phyloP scores from a whole-genome alignment of 1,140 invertebrate genomes.

The Apis laboriosa region DNA sequence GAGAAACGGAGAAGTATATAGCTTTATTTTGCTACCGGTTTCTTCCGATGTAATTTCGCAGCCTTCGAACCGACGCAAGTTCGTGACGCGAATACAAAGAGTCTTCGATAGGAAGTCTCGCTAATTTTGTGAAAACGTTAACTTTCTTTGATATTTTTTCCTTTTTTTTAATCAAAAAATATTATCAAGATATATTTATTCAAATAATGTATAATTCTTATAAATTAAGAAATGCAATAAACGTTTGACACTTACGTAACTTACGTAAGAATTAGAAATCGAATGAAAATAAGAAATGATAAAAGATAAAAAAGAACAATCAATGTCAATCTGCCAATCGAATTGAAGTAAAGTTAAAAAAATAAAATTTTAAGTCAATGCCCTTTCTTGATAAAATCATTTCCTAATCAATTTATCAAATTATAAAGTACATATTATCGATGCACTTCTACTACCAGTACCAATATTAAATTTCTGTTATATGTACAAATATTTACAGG shows the following conservation, averaged over 20 bases:
- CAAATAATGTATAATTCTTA: too few relatives aligned
- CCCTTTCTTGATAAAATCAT: background rate
- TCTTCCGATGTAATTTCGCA: slow-evolving; percentile 40
- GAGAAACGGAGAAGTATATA: slow-evolving; percentile 41
- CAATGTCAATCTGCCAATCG: background rate
- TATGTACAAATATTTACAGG: background rate
- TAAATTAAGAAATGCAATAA: slow-evolving; percentile 3
- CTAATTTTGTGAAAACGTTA: background rate
- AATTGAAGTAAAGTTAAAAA: background rate
- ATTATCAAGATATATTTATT: too few relatives aligned
- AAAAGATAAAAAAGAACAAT: background rate
- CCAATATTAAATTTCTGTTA: background rate
- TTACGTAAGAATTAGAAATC: too few relatives aligned
- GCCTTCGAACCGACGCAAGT: background rate
- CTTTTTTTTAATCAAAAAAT: background rate
- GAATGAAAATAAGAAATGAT: background rate
- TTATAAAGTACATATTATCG: too few relatives aligned
- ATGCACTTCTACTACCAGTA: background rate
- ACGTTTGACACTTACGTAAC: background rate
- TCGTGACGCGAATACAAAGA: background rate
- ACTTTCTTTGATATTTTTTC: background rate
- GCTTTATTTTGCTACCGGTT: slow-evolving; percentile 54
- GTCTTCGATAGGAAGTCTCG: too few relatives aligned
- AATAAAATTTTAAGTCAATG: background rate
- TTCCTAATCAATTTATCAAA: background rate